These are phyloP conservation scores for Chironomus riparius DNA, from an alignment of 2,888 invertebrate species.

Conservation along the genomic window DNA sequence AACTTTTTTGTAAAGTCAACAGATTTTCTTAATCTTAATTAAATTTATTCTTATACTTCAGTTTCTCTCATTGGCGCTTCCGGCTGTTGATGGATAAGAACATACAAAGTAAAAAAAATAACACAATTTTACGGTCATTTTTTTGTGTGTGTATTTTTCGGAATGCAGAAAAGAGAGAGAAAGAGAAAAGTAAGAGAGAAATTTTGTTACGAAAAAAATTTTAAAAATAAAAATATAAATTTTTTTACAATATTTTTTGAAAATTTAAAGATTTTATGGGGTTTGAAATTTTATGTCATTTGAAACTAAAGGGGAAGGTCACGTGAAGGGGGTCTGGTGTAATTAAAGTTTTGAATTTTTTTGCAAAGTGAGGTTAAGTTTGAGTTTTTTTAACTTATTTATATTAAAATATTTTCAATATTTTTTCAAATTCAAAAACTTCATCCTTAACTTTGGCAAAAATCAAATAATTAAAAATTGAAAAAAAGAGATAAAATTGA, in stretches of 20 bases:
- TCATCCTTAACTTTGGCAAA: too few species aligned
- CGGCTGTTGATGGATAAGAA: slow-evolving; percentile 42
- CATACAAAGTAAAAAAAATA: neutral
- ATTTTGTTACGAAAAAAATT: slow-evolving; percentile 29
- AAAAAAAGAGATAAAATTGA: too few species aligned
- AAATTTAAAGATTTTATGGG: neutral
- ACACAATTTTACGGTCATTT: neutral
- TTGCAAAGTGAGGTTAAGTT: too few species aligned
- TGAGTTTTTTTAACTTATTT: too few species aligned
- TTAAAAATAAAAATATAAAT: slow-evolving; percentile 32
- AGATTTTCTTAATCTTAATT: neutral
- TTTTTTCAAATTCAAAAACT: too few species aligned
- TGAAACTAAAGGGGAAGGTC: too few species aligned
- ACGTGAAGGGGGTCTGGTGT: too few species aligned
- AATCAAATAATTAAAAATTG: too few species aligned
- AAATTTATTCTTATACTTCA: slow-evolving; percentile 51
- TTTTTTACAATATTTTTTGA: slow-evolving; percentile 29
- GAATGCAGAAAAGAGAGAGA: slow-evolving; percentile 28
- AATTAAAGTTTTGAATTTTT: too few species aligned
- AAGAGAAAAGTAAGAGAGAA: neutral
- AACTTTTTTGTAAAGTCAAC: neutral
- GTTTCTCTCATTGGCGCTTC: slow-evolving; percentile 67
- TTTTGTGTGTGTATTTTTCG: neutral
- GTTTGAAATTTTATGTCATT: too few species aligned
- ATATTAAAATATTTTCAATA: too few species aligned